Conservation (phyloP, 2,113 vertebrate species). For the Zosterops borbonicus region DNA sequence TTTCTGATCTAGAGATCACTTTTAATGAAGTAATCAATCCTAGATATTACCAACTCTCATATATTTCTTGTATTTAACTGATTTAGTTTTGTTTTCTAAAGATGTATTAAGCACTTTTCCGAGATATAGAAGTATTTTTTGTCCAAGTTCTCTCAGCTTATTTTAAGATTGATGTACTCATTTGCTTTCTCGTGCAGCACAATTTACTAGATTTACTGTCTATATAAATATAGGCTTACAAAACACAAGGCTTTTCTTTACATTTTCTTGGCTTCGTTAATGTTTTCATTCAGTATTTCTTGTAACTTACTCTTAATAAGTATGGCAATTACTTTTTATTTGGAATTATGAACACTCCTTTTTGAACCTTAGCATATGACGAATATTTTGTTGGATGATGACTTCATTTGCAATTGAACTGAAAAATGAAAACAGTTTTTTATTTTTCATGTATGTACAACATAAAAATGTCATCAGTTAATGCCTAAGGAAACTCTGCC, state of each 20-base stretch:
- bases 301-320: background rate
- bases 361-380: background rate
- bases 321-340: background rate
- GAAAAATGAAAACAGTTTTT: background rate
- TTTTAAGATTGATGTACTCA: background rate
- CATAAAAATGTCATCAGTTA: background rate
- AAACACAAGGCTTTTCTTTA: background rate
- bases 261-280: background rate
- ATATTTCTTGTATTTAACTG: background rate
- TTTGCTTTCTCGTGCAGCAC: background rate
- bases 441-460: background rate
- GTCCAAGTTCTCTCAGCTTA: background rate
- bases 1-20: background rate
- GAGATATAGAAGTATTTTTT: background rate
- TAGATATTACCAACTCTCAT: background rate
- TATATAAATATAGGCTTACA: background rate
- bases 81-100: background rate
- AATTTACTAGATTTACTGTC: background rate
- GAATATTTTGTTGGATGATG: background rate
- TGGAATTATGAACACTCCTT: background rate
- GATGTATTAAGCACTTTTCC: background rate
- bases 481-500: background rate
- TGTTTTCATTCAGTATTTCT: background rate
- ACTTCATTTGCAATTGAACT: background rate
- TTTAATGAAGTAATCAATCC: background rate